Base-by-base conservation (phyloP, 2,888 invertebrate species). In the Macrosiphum euphorbiae region DNA sequence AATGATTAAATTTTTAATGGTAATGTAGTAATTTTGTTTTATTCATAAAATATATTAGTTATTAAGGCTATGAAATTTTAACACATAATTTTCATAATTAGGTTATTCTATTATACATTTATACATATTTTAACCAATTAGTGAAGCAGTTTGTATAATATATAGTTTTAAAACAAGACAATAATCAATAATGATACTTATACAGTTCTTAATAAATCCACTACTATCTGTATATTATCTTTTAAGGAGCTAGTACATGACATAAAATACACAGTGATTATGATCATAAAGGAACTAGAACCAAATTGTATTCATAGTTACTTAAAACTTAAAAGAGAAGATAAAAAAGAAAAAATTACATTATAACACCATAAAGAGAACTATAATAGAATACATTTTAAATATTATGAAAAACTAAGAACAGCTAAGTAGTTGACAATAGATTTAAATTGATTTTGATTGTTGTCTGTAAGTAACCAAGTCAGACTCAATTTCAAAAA, bases 401-500 rank as follows among this genome's bases (percentile, higher is more conserved):
- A 67, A 67, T 20, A 67, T 67, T 16, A 67, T 16, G 1, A 67
- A 67, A 67, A 5, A 67, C 67, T n/a, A n/a, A 67, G n/a, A 61
- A 28, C 3, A 67, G n/a, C 67, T n/a, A 67, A 35, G 26, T 28
- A 67, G n/a, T 11, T 67, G 16, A 67, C 0, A 52, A 52, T 10
- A 88, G 0, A 78, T 58, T 85, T 91, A 58, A 91, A n/a, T 44
- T 28, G 16, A 67, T 35, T 61, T 26, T 52, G 24, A 4, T 47
- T 88, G 88, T 50, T 35, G 13, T 41, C 35, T 55, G 26, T 67
- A 52, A 78, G 35, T 78, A 55, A 93, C 35, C 41, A 58, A 35
- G 4, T 94, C 86, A 13, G 87, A 94, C 16, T 90, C 61, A 44
- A 94, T 61, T 86, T 94, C 67, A 86, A 94, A 61, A 28, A 16